Evolutionary conservation across 2,113 vertebrate genomes (phyloP), one percentile per base, ranked within the genome.

Genomic region (Ptilorrhoa leucosticta): DNA sequence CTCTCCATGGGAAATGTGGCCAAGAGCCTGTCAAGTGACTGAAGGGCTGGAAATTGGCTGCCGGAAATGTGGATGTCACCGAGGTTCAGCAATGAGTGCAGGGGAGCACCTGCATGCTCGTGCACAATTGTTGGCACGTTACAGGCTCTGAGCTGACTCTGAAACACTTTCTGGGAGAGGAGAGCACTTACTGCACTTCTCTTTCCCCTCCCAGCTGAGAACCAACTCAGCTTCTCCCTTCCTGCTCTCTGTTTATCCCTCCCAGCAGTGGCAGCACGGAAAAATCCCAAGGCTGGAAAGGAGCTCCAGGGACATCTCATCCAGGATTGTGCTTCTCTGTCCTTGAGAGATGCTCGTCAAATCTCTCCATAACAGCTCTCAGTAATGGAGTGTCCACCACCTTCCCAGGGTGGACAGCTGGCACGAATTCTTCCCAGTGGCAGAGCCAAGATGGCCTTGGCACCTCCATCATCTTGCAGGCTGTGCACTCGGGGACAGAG

Each of bases 41-140:
- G 1, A 63, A 85, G 8, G 11, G 61, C 66, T 85, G 58, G 63
- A 26, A 79, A 48, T 7, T 3, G 33, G 42, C 45, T 76, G 37
- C 77, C 70, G 64, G 71, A 76, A 68, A 40, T 4, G 24, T 11
- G 63, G 31, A 27, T 24, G 27, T 18, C 57, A 37, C 83, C 1
- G 19, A 35, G 21, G 23, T 42, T 18, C 73, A 73, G 64, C 58
- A 57, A 2, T 9, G 54, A 78, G 31, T 3, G 1, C 64, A 48
- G 35, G 33, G 39, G 33, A 72, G 8, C 24, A 35, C 30, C 33
- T 15, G 44, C 39, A 12, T 0, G 4, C 22, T 63, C 0, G 0
- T 60, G 44, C 39, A 26, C 0, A 2, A 10, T 47, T 24, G 3
- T 26, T 75, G 48, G 45, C 2, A 5, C 0, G 0, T 39, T n/a